Conservation (phyloP, 2,113 vertebrate genomes). For the Athene noctua region DNA sequence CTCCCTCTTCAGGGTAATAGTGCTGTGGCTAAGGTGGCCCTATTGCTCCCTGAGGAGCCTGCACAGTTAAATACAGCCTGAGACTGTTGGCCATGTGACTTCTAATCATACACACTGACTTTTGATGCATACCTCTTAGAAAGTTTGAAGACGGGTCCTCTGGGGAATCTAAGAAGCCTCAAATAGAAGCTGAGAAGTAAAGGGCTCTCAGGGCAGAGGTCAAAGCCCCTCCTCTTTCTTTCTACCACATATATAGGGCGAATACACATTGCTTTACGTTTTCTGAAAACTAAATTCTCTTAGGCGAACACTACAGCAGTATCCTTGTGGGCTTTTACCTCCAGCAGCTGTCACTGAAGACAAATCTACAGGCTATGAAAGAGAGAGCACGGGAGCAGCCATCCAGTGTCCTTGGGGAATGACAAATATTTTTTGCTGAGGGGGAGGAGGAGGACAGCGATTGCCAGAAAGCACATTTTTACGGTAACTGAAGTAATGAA, state of each 20-base stretch:
- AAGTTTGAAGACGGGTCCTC: not conserved
- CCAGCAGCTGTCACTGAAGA: slow-evolving; percentile 19
- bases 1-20: not conserved
- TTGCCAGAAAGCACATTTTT: slow-evolving; percentile 23
- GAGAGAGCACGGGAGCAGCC: not conserved
- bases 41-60: not conserved
- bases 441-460: not conserved
- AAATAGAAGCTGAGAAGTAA: not conserved
- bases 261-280: not conserved
- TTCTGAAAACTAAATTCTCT: not conserved
- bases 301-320: not conserved
- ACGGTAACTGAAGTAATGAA: slow-evolving; percentile 48
- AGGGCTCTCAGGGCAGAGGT: not conserved
- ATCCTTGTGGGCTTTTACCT: not conserved
- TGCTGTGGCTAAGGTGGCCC: not conserved
- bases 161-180: not conserved
- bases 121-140: not conserved
- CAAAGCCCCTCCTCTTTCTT: not conserved
- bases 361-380: not conserved
- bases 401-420: slow-evolving; percentile 12
- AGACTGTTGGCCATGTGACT: not conserved
- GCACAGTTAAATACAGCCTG: fast-evolving
- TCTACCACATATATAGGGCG: not conserved
- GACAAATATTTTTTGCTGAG: slow-evolving; percentile 18
- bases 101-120: not conserved